Base-by-base conservation (phyloP, 2,888 invertebrate genomes). In the Dryomyza anilis region DNA sequence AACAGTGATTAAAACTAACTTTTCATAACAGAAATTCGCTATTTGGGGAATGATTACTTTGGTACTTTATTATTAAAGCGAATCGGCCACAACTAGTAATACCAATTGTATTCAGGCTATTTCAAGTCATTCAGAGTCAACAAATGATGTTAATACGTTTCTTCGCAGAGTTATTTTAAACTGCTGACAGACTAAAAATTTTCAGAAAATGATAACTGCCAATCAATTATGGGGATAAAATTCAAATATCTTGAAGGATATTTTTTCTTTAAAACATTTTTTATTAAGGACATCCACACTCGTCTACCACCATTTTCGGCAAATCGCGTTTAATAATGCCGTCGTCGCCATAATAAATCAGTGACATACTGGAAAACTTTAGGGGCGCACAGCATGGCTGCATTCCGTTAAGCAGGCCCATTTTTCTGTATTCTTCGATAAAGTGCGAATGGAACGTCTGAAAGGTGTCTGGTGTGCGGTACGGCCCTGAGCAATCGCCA, bases 241-340 rank as follows among this genome's bases (percentile, higher is more conserved):
- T n/a, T n/a, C n/a, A n/a, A n/a, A n/a, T n/a, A n/a, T n/a, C n/a
- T n/a, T n/a, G n/a, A n/a, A n/a, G n/a, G n/a, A n/a, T n/a, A n/a
- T n/a, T 33, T 8, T 33, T 33, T 8, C 33, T 33, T 39, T 2
- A n/a, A 39, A 7, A 6, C 39, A n/a, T 2, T 12, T 3, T 12
- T 19, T 23, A 23, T 60, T 50, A 60, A 39, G 95, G 95, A 85
- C 96, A 96, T 75, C 95, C 95, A 85, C 96, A 96, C 86, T 95
- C 95, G 84, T 96, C 95, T 70, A 96, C 95, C 75, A 95, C 93
- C 95, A 96, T 96, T 87, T 95, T 95, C 72, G 95, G 95, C 81
- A 96, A 86, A 86, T 95, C 95, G 78, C 95, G 88, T 84, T 96
- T 95, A 84, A 96, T 93, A 83, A 96, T 94, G 72, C 91, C 89